Evolutionary conservation across 2,113 vertebrate species (phyloP).

Genomic region (Isurus oxyrinchus): DNA sequence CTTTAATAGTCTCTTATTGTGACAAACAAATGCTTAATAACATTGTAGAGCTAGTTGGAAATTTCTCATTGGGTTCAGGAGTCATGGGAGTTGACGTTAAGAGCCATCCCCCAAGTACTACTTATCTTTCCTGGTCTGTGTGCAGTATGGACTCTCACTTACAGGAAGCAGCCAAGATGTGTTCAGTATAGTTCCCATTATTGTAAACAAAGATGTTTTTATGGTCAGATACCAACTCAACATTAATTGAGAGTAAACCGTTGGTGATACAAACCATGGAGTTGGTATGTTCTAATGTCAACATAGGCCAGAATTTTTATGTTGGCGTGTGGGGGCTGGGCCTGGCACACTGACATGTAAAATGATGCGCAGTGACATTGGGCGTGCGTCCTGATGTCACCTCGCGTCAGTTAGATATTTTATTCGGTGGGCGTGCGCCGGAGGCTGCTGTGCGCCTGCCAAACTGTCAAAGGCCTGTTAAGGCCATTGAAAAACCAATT

Average conservation of each 20-base stretch:
- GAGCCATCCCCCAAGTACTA: not conserved
- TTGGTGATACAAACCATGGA: not conserved
- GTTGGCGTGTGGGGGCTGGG: too few species aligned
- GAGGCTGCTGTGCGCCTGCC: too few species aligned
- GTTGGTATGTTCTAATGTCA: not conserved
- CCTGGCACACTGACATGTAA: too few species aligned
- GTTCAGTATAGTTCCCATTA: not conserved
- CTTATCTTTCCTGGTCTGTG: not conserved
- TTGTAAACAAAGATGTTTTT: not conserved
- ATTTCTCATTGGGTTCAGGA: not conserved
- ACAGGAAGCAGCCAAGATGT: not conserved
- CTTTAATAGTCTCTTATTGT: not conserved
- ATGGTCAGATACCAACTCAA: not conserved
- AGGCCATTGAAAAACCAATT: too few species aligned
- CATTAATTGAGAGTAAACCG: not conserved
- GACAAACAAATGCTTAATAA: not conserved
- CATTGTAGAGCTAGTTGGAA: not conserved
- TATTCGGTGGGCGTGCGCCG: too few species aligned
- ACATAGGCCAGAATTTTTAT: too few species aligned
- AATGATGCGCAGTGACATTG: too few species aligned
- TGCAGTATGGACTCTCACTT: not conserved
- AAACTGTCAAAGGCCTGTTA: too few species aligned
- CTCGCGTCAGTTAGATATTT: too few species aligned
- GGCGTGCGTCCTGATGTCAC: too few species aligned
- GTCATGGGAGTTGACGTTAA: not conserved